Percentiles rank a stretch among this genome's conserved stretches.
Evolutionary conservation across 2,888 invertebrate genomes (phyloP).

Genomic region (Epinotia nisella): DNA sequence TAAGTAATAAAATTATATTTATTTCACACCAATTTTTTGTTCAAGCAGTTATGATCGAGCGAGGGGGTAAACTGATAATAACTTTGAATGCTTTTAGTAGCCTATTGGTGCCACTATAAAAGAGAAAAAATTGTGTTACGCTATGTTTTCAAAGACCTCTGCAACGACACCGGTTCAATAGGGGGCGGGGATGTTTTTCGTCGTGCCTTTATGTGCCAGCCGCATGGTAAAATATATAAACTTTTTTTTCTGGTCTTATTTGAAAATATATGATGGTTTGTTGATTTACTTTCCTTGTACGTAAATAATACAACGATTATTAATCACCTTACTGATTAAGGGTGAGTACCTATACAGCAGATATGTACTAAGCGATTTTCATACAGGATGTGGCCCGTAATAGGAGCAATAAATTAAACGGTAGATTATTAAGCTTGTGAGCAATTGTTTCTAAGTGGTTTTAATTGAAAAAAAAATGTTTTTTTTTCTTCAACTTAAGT

Average conservation of each 20-base stretch:
- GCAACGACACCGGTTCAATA: constrained; percentile 23
- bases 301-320: too few species aligned
- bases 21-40: constrained; percentile 39
- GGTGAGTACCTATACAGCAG: too few species aligned
- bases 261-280: neutral
- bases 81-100: constrained; percentile 37
- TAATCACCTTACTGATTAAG: too few species aligned
- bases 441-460: too few species aligned
- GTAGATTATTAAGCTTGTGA: too few species aligned
- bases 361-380: too few species aligned
- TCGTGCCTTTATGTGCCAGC: neutral
- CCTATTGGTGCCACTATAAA: constrained; percentile 28
- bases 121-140: constrained; percentile 21
- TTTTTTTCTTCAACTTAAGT: too few species aligned
- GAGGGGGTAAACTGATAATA: constrained; percentile 37
- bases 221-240: neutral
- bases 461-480: too few species aligned
- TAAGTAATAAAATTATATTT: constrained; percentile 37
- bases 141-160: constrained; percentile 33
- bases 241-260: neutral
- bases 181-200: constrained; percentile 16
- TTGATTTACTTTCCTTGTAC: neutral
- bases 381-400: too few species aligned
- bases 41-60: constrained; percentile 22
- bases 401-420: too few species aligned